Conservation (phyloP, 2,113 vertebrate genomes). For the Ia io region DNA sequence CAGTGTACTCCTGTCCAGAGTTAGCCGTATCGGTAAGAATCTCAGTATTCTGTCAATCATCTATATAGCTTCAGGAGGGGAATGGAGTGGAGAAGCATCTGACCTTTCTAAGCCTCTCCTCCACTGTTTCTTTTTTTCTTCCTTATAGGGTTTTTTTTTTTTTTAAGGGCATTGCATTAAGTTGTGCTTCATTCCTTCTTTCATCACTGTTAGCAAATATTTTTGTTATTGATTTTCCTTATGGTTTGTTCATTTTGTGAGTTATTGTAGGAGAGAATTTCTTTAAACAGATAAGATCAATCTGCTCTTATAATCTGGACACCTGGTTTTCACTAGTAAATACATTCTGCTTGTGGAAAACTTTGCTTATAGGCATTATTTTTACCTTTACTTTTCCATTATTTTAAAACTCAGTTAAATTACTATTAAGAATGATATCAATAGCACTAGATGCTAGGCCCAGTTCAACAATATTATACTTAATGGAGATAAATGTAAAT, state of each 20-base stretch:
- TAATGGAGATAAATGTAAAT: neutral
- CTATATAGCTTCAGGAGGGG: neutral
- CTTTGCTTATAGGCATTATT: neutral
- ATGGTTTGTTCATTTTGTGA: constrained; percentile 1
- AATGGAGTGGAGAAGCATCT: neutral
- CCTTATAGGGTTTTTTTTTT: neutral
- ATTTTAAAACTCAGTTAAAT: neutral
- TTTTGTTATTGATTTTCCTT: neutral
- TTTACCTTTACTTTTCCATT: constrained; percentile 7
- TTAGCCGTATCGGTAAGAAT: neutral
- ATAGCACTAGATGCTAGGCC: neutral
- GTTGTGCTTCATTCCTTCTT: neutral
- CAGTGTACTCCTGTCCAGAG: neutral
- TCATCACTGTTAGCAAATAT: neutral
- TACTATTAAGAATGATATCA: neutral
- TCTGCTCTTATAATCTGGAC: neutral
- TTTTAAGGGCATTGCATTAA: neutral
- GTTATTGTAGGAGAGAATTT: neutral
- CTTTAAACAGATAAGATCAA: neutral
- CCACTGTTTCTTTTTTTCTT: neutral
- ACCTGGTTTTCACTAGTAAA: neutral
- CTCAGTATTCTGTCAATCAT: neutral
- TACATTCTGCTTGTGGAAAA: neutral
- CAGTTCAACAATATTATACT: neutral
- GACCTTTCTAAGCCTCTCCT: neutral